Base-by-base conservation (phyloP, 2,113 vertebrate genomes). In the Spermophilus dauricus region DNA sequence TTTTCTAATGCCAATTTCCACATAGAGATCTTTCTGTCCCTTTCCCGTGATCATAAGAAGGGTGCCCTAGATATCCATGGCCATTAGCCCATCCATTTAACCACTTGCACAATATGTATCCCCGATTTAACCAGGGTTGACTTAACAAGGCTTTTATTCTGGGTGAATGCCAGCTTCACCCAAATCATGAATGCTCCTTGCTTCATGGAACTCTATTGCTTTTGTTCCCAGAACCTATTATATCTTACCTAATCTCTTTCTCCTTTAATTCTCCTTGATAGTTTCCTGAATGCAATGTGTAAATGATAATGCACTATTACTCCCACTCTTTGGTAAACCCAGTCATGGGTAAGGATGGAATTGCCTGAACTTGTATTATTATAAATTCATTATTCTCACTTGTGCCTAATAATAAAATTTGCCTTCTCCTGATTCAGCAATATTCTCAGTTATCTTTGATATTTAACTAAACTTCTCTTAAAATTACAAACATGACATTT, bases 211-310 rank as follows among this genome's bases (percentile, higher is more conserved):
- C 34, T 93, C 69, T 73, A 95, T 95, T 86, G 73, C 86, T 86
- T 97, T 90, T 90, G 26, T 73, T 70, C 37, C 73, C 37, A 88
- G 75, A 97, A 91, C 82, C 93, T 97, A 97, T 97, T 97, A 80
- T 78, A 95, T 90, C 63, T 94, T 94, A 86, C 78, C 67, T 94
- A 95, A 97, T 94, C 93, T 89, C 56, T 86, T 88, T 81, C 56
- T 75, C 69, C 18, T 96, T 95, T 89, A 95, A 94, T 94, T 91
- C n/a, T 92, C 61, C 48, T 87, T 77, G 16, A 95, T 95, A 37
- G 65, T 90, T 96, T 96, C 90, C 61, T 30, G 9, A 92, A 86
- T 39, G 72, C 91, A 94, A 85, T 94, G 93, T 91, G 42, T 45
- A 94, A 96, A 78, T 63, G 14, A 22, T 78, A 85, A 73, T 5